Conservation (phyloP, 2,888 invertebrate species). For the Nephrocerus scutellatus region DNA sequence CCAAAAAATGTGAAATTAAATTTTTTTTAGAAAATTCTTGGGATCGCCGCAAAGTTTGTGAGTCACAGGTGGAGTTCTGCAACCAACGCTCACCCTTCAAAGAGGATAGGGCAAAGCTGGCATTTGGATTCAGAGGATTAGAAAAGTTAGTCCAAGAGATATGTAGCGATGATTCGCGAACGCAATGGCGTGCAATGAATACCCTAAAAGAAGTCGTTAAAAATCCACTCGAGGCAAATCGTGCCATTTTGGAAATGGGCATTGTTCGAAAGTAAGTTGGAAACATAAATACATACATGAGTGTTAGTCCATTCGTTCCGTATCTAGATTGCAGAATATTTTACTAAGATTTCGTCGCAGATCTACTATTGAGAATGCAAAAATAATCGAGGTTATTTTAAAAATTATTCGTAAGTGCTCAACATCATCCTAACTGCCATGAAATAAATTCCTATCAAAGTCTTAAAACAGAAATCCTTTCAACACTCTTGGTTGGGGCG, state of each 20-base stretch:
- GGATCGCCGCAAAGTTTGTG: conserved; percentile 12
- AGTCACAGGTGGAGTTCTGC: conserved; percentile 2
- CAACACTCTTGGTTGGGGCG: conserved; percentile 30
- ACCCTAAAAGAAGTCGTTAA: conserved; percentile 33
- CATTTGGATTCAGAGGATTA: conserved; percentile 35
- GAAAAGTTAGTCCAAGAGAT: conserved; percentile 36
- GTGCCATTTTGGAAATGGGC: conserved; percentile 32
- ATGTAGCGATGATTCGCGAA: conserved; percentile 26
- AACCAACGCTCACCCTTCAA: conserved; percentile 29
- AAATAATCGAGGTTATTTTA: conserved; percentile 15
- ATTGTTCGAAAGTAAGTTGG: conserved; percentile 35
- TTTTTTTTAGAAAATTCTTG: not conserved
- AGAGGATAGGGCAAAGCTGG: conserved; percentile 30
- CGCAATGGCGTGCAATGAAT: conserved; percentile 33
- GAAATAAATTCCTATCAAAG: too few relatives aligned
- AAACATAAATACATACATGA: not conserved
- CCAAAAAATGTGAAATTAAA: not conserved
- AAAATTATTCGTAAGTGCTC: conserved; percentile 24
- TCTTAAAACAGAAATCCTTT: conserved; percentile 25
- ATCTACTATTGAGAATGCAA: conserved; percentile 17
- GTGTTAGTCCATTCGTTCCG: not conserved
- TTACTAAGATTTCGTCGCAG: conserved; percentile 23
- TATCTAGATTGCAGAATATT: conserved; percentile 20
- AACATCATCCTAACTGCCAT: not conserved
- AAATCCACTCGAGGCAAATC: conserved; percentile 33